A percentile compares a stretch with the other conserved stretches of the same genome.
Conservation (phyloP, 2,888 invertebrate genomes). For the Palloptera scutellata region DNA sequence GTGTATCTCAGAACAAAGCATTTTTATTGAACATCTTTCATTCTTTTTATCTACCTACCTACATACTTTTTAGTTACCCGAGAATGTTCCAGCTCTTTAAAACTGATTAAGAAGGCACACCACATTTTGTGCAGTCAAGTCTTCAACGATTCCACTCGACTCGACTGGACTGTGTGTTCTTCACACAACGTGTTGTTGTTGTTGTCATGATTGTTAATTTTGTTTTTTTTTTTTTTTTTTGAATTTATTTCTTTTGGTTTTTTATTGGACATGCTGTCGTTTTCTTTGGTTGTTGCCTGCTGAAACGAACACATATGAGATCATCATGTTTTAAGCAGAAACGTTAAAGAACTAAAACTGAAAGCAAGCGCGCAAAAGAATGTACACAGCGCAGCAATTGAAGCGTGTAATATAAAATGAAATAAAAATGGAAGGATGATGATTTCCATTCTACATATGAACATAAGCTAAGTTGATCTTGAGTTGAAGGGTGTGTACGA, state of each 20-base stretch:
- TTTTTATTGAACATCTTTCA: background rate
- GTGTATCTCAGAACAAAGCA: too few relatives aligned
- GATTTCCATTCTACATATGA: too few relatives aligned
- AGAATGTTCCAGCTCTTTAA: constrained; percentile 23
- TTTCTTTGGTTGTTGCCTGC: too few relatives aligned
- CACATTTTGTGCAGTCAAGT: too few relatives aligned
- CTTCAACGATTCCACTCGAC: constrained; percentile 19
- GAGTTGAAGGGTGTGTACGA: background rate
- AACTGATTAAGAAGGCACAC: constrained; percentile 53
- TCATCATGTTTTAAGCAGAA: constrained; percentile 54
- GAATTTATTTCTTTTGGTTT: constrained; percentile 30
- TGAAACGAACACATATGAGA: constrained; percentile 41
- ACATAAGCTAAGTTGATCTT: background rate
- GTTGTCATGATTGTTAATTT: background rate
- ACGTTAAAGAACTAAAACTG: constrained; percentile 21
- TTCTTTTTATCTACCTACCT: constrained; percentile 5
- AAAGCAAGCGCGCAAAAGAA: background rate
- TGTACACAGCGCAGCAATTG: background rate
- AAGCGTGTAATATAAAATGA: constrained; percentile 1
- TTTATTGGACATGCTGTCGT: constrained; percentile 43
- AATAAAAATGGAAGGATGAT: background rate
- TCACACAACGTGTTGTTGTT: constrained; percentile 15
- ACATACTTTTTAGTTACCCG: constrained; percentile 1
- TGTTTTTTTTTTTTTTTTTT: constrained; percentile 13
- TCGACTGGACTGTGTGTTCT: background rate